These are phyloP conservation scores for Eristalinus aeneus DNA, from an alignment of 2,888 invertebrate genomes.

Conservation along the genomic window DNA sequence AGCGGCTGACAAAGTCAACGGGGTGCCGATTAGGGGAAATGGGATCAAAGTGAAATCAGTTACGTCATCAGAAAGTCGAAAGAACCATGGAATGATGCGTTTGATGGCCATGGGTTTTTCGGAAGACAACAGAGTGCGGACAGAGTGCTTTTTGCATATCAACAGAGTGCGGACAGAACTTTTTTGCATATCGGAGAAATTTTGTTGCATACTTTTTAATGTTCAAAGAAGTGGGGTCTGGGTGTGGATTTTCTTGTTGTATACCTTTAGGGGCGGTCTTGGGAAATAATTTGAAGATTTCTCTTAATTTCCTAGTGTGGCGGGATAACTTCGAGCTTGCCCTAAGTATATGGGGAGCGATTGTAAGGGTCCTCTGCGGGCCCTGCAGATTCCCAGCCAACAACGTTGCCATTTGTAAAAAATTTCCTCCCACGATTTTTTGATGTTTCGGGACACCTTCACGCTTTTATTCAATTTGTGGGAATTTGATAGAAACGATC, in stretches of 20 bases:
- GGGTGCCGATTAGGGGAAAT: neutral
- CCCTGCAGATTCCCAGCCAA: no score
- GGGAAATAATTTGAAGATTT: no score
- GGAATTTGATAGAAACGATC: no score
- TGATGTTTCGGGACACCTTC: no score
- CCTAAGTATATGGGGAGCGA: no score
- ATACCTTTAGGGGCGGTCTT: neutral
- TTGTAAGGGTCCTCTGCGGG: no score
- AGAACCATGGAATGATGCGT: neutral
- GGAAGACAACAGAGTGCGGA: neutral
- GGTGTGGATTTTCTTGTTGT: neutral
- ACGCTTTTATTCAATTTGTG: no score
- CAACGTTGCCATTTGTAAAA: no score
- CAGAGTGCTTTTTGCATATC: no score
- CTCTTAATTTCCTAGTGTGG: no score
- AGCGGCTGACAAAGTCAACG: neutral
- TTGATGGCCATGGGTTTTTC: neutral
- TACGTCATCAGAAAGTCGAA: neutral
- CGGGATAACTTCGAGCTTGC: no score
- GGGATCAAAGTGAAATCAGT: neutral
- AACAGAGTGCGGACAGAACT: slow-evolving; percentile 1
- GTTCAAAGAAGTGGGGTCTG: neutral
- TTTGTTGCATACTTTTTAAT: slow-evolving; percentile 37
- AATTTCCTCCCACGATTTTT: no score
- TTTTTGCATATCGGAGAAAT: neutral